Conservation (phyloP, 2,113 vertebrate genomes). For the Ornithorhynchus anatinus region DNA sequence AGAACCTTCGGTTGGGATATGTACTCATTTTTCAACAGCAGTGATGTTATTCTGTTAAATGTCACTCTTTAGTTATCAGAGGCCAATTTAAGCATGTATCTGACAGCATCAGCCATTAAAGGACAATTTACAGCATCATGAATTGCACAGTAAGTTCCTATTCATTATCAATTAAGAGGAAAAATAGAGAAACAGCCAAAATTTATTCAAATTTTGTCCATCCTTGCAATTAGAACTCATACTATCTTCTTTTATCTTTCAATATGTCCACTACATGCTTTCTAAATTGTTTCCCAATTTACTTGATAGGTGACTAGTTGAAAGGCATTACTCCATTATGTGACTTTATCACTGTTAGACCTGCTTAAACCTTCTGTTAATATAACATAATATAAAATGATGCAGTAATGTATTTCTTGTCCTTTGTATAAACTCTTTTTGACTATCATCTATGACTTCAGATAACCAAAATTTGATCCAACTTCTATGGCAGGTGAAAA, state of each 20-base stretch:
- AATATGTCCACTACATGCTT: background rate
- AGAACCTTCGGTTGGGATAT: conserved; percentile 12
- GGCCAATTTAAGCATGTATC: background rate
- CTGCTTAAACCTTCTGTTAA: background rate
- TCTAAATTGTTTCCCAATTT: conserved; percentile 3
- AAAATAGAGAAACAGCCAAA: conserved; percentile 6
- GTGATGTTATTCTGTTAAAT: conserved; percentile 7
- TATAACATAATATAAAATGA: background rate
- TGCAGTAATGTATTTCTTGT: background rate
- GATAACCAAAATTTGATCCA: conserved; percentile 13
- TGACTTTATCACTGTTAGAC: background rate
- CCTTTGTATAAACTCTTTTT: conserved; percentile 26
- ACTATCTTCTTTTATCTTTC: conserved; percentile 5
- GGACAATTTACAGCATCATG: conserved; percentile 28
- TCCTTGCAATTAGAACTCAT: conserved; percentile 5
- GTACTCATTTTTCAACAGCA: conserved; percentile 39
- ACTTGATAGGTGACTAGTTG: conserved; percentile 21
- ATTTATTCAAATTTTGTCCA: conserved; percentile 31
- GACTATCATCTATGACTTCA: conserved; percentile 19
- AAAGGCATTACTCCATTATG: background rate
- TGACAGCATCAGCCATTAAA: conserved; percentile 32
- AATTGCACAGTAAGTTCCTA: conserved; percentile 32
- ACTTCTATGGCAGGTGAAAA: conserved; percentile 23
- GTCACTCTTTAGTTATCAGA: conserved; percentile 37
- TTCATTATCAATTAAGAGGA: conserved; percentile 19